Base-by-base conservation (phyloP, 2,113 vertebrate species). In the Neolamprologus sp. region DNA sequence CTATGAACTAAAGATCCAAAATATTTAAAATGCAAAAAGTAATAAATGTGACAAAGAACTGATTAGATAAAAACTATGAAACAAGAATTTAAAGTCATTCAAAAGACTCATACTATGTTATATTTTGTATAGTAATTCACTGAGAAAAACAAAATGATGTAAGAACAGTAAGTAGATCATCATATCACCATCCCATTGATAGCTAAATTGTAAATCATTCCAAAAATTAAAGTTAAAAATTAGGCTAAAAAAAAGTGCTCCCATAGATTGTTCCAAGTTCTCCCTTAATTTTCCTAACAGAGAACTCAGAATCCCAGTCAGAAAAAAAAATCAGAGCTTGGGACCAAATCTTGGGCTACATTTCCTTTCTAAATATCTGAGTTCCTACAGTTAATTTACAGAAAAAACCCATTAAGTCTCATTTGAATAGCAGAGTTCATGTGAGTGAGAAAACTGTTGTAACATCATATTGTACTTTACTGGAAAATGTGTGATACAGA, bases 331-430 rank as follows among this genome's bases (percentile, higher is more conserved):
- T 23, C 5, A 23, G 7, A 21, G n/a, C 63, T 14, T 4, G 7
- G 7, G 7, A 14, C 63, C 35, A 71, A 42, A 71, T 42, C 63
- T 71, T 71, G 35, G 35, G 35, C 3, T 71, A 42, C 65, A 71
- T 26, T 71, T 42, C 2, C 0, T 10, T 14, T 73, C n/a, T 45
- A 45, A 73, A 73, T 17, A 71, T 73, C 37, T 73, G 13, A 73
- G 8, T n/a, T n/a, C n/a, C n/a, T n/a, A n/a, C n/a, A n/a, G n/a
- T 42, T 45, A 2, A 71, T 71, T 71, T 71, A 71, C 37, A 71
- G n/a, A 40, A 40, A 73, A 57, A 71, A 0, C 0, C 7, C 1
- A 23, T 16, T 23, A 6, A 71, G n/a, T 71, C 5, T 9, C 2
- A 23, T 45, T 42, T 45, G 8, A 73, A 45, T 23, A 73, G 35